Percentiles rank a stretch among this genome's conserved stretches.
Conservation (phyloP, 2,888 invertebrate species). For the Ditula angustiorana region DNA sequence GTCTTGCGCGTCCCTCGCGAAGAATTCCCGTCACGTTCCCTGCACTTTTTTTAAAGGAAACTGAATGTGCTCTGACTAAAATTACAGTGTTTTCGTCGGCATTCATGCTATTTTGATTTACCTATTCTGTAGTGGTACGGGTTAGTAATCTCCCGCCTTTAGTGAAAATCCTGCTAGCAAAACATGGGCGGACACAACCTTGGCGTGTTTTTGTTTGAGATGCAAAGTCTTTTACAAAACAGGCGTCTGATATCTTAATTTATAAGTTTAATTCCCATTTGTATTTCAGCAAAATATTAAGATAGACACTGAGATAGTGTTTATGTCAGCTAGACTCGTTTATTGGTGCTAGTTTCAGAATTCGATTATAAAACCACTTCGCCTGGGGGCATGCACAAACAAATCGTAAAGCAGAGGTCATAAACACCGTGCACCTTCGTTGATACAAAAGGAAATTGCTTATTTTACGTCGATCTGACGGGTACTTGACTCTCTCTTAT, state of each 20-base stretch:
- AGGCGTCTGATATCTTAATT: neutral
- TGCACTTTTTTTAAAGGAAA: slow-evolving; percentile 70
- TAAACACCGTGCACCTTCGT: slow-evolving; percentile 78
- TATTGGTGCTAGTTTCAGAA: slow-evolving; percentile 66
- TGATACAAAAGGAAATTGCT: slow-evolving; percentile 83
- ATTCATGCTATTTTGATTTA: slow-evolving; percentile 74
- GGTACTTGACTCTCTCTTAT: slow-evolving; percentile 68
- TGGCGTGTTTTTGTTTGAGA: neutral
- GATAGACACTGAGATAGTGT: slow-evolving; percentile 46
- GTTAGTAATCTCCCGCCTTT: slow-evolving; percentile 26
- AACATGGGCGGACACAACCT: neutral
- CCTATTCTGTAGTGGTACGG: slow-evolving; percentile 56
- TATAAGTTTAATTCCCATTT: neutral
- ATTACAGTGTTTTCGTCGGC: slow-evolving; percentile 77
- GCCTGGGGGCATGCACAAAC: slow-evolving; percentile 66
- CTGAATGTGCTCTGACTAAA: slow-evolving; percentile 77
- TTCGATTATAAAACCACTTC: slow-evolving; percentile 69
- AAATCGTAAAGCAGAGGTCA: slow-evolving; percentile 77
- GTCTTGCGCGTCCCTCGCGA: slow-evolving; percentile 44
- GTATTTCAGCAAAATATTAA: slow-evolving; percentile 43
- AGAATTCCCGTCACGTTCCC: slow-evolving; percentile 71
- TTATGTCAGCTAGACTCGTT: slow-evolving; percentile 46
- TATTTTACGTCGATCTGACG: slow-evolving; percentile 79
- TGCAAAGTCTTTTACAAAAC: neutral
- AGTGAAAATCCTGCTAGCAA: neutral